Percentiles rank a stretch among this genome's conserved stretches.
phyloP scores from a whole-genome alignment of 2,113 vertebrate species.

The Podarcis raffonei region DNA sequence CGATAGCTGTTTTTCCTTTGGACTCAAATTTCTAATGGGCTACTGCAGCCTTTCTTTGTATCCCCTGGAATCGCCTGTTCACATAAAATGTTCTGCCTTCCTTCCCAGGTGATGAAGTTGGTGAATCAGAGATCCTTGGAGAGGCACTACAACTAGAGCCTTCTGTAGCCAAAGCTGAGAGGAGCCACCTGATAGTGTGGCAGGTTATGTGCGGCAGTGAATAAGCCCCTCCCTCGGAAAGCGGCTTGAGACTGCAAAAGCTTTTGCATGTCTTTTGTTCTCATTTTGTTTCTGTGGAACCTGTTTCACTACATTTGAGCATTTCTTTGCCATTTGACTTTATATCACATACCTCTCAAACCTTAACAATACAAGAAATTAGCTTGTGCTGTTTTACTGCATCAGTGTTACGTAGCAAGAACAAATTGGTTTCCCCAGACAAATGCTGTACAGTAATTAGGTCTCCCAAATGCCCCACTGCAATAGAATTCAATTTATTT shows the following conservation, averaged over 20 bases:
- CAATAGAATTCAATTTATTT: conserved; percentile 58
- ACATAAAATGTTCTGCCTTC: conserved; percentile 17
- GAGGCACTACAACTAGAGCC: conserved; percentile 88
- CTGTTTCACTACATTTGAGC: conserved; percentile 77
- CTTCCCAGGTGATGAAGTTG: conserved; percentile 89
- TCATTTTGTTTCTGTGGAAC: conserved; percentile 73
- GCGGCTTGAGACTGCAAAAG: conserved; percentile 50
- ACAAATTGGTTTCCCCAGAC: conserved; percentile 49
- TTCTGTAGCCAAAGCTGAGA: conserved; percentile 92
- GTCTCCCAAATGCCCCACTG: conserved; percentile 57
- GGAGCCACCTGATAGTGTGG: conserved; percentile 98
- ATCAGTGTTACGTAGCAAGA: conserved; percentile 67
- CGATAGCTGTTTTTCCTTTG: not conserved
- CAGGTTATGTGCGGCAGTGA: conserved; percentile 85
- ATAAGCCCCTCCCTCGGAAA: conserved; percentile 68
- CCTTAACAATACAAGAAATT: conserved; percentile 64
- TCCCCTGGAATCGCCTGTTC: not conserved
- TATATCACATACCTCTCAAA: conserved; percentile 68
- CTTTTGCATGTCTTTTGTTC: conserved; percentile 79
- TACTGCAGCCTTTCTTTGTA: not conserved
- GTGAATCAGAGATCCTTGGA: conserved; percentile 86
- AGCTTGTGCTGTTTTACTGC: conserved; percentile 71
- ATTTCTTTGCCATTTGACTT: conserved; percentile 76
- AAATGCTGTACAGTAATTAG: conserved; percentile 37
- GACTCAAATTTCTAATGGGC: not conserved